Evolutionary conservation across 2,888 invertebrate genomes (phyloP).

Genomic region (Nasonovia ribisnigri): DNA sequence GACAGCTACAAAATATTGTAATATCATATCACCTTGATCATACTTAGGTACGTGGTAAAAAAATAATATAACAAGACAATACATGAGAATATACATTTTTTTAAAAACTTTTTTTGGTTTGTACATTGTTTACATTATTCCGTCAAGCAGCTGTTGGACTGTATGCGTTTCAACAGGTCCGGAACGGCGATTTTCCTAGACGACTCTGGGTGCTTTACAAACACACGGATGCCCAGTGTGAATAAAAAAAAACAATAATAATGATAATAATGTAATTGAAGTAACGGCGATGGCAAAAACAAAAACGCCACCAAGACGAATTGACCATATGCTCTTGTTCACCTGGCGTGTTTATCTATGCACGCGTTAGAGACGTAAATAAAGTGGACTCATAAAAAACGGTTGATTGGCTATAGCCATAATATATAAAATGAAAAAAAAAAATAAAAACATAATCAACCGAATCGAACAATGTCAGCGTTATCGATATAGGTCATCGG

Average conservation of each 20-base stretch:
- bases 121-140: not conserved
- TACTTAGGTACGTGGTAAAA: not conserved
- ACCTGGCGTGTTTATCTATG: constrained; percentile 55
- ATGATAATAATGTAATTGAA: constrained; percentile 29
- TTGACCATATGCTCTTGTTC: constrained; percentile 58
- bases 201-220: constrained; percentile 37
- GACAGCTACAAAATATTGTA: not conserved
- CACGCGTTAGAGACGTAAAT: constrained; percentile 4
- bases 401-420: constrained; percentile 25
- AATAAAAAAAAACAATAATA: constrained; percentile 16
- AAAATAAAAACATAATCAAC: constrained; percentile 41
- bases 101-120: constrained; percentile 5
- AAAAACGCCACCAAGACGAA: constrained; percentile 58
- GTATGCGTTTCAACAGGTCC: constrained; percentile 37
- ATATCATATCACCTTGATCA: not conserved
- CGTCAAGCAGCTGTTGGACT: constrained; percentile 43
- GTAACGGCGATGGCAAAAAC: not conserved
- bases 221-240: constrained; percentile 11
- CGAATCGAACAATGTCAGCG: constrained; percentile 41
- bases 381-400: constrained; percentile 37
- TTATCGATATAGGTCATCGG: constrained; percentile 58
- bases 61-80: not conserved
- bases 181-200: constrained; percentile 52
- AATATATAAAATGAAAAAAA: not conserved
- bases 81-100: not conserved